These are phyloP conservation scores for Acestrorhynchus altus DNA, from an alignment of 2,797 vertebrate species.

Conservation along the genomic window DNA sequence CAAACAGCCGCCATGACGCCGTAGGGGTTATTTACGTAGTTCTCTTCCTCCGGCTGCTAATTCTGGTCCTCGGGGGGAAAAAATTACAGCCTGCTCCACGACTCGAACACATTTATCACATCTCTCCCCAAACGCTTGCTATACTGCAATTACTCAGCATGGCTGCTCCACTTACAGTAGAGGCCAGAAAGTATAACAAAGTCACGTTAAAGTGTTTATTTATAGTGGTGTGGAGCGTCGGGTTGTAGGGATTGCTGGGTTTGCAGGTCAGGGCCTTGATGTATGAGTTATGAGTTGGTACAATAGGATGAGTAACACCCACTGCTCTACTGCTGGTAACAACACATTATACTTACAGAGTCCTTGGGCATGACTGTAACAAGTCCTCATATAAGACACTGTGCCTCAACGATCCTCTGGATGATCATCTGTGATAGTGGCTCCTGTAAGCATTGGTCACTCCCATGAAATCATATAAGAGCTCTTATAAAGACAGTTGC, in stretches of 20 bases:
- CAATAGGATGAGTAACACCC: too few species aligned
- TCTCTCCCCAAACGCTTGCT: constrained; percentile 11
- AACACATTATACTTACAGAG: too few species aligned
- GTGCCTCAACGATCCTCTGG: too few species aligned
- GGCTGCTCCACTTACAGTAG: constrained; percentile 36
- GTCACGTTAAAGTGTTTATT: constrained; percentile 35
- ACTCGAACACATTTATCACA: constrained; percentile 44
- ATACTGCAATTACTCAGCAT: constrained; percentile 47
- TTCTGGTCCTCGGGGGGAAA: constrained; percentile 24
- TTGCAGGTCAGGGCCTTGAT: neutral
- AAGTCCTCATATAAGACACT: too few species aligned
- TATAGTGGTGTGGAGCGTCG: constrained; percentile 13
- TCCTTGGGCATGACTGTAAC: too few species aligned
- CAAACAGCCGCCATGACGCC: constrained; percentile 10
- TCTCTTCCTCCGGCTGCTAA: constrained; percentile 36
- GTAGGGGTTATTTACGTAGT: constrained; percentile 30
- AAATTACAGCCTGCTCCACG: constrained; percentile 36
- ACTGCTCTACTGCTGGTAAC: too few species aligned
- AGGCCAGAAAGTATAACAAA: constrained; percentile 22
- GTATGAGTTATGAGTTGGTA: too few species aligned
- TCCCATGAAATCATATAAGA: too few species aligned
- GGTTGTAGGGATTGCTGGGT: neutral
- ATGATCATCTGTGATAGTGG: too few species aligned
- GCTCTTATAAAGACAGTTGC: too few species aligned
- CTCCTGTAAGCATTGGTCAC: too few species aligned